These are phyloP conservation scores for Actenoides hombroni DNA, from an alignment of 2,113 vertebrate genomes.

Conservation along the genomic window DNA sequence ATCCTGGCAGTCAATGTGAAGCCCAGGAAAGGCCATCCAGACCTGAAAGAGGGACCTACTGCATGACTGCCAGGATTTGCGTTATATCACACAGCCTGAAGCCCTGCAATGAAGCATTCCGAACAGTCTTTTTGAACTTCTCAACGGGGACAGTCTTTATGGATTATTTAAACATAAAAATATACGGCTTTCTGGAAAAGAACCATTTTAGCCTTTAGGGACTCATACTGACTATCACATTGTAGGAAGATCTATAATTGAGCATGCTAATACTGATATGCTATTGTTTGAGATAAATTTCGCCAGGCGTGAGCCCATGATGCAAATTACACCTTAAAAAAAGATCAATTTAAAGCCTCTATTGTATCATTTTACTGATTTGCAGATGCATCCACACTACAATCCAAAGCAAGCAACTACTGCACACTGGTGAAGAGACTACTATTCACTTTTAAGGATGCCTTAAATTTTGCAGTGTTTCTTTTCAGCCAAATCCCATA, in stretches of 20 bases:
- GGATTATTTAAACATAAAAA: slow-evolving; percentile 63
- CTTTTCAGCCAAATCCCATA: neutral
- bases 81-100: neutral
- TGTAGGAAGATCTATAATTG: slow-evolving; percentile 8
- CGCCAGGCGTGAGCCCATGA: neutral
- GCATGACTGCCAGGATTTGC: neutral
- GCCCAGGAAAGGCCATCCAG: neutral
- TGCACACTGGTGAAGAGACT: neutral
- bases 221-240: neutral
- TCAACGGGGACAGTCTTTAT: slow-evolving; percentile 47
- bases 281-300: neutral
- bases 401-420: neutral
- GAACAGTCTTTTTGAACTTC: slow-evolving; percentile 15
- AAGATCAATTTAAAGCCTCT: neutral
- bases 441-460: neutral
- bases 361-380: neutral
- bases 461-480: neutral
- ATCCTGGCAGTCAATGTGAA: neutral
- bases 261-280: slow-evolving; percentile 1
- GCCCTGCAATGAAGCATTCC: neutral
- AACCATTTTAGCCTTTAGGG: slow-evolving; percentile 21
- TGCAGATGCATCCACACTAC: neutral
- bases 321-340: slow-evolving; percentile 29
- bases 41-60: neutral
- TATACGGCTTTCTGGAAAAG: slow-evolving; percentile 11